Percentiles rank a stretch among this genome's conserved stretches.
These are phyloP conservation scores for Mycteria americana DNA, from an alignment of 2,797 vertebrate species.

Conservation along the genomic window DNA sequence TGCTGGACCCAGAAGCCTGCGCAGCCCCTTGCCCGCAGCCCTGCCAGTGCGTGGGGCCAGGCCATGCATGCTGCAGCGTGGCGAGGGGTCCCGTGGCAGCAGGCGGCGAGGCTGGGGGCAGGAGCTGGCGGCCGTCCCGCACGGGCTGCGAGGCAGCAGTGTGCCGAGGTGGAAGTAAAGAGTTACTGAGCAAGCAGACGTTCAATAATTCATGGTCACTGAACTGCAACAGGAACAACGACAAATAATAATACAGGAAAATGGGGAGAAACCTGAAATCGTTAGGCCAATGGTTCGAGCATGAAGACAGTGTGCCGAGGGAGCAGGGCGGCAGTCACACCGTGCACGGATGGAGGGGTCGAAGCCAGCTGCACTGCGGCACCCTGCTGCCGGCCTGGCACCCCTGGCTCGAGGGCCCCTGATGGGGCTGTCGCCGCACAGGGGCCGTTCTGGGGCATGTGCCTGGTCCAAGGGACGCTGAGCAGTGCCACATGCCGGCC, in stretches of 20 bases:
- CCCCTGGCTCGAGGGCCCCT: accelerated
- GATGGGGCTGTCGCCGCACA: accelerated
- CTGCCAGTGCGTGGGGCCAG: accelerated
- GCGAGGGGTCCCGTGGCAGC: neutral
- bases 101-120: neutral
- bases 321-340: neutral
- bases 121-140: neutral
- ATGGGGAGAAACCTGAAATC: slow-evolving; percentile 43
- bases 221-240: slow-evolving; percentile 49
- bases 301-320: neutral
- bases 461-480: neutral
- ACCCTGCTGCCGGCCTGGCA: neutral
- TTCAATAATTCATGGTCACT: slow-evolving; percentile 61
- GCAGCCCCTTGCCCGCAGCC: accelerated
- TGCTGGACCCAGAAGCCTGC: neutral
- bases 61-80: accelerated
- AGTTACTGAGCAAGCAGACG: slow-evolving; percentile 50
- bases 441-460: neutral
- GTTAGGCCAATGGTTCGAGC: slow-evolving; percentile 44
- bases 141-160: neutral
- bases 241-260: slow-evolving; percentile 60
- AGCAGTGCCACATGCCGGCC: neutral
- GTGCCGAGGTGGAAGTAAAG: slow-evolving; percentile 46
- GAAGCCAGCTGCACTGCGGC: neutral
- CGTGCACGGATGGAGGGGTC: neutral